Conservation (phyloP, 2,888 invertebrate species). For the Rotaria sp. region DNA sequence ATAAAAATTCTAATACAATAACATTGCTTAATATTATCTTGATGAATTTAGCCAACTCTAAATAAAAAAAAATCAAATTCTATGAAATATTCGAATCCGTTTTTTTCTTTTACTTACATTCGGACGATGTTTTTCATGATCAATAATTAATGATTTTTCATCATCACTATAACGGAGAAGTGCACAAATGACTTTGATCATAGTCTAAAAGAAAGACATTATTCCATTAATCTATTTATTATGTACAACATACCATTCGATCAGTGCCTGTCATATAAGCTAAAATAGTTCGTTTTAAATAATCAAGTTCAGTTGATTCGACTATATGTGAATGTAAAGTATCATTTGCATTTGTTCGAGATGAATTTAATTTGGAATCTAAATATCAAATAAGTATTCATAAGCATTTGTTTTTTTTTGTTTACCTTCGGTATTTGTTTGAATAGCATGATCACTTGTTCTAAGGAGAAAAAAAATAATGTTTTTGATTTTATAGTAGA, state of each 20-base stretch:
- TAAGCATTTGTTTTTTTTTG: background rate
- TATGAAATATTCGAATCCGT: too few species aligned
- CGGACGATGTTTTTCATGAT: conserved; percentile 16
- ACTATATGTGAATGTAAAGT: background rate
- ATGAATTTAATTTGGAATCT: background rate
- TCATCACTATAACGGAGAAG: conserved; percentile 33
- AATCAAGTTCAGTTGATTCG: background rate
- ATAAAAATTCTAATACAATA: too few species aligned
- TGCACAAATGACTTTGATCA: conserved; percentile 35
- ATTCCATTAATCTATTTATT: too few species aligned
- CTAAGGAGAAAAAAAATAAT: background rate
- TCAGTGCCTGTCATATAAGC: background rate
- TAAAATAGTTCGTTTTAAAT: background rate
- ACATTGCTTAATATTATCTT: too few species aligned
- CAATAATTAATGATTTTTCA: conserved; percentile 30
- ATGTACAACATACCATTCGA: background rate
- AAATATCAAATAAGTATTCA: background rate
- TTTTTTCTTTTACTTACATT: too few species aligned
- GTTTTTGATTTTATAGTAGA: too few species aligned
- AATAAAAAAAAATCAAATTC: too few species aligned
- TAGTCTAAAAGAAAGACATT: conserved; percentile 12
- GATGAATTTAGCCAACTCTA: too few species aligned
- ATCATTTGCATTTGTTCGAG: background rate
- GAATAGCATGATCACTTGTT: background rate
- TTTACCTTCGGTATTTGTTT: background rate